Conservation (phyloP, 2,113 vertebrate genomes). For the Bostrychus sinensis region DNA sequence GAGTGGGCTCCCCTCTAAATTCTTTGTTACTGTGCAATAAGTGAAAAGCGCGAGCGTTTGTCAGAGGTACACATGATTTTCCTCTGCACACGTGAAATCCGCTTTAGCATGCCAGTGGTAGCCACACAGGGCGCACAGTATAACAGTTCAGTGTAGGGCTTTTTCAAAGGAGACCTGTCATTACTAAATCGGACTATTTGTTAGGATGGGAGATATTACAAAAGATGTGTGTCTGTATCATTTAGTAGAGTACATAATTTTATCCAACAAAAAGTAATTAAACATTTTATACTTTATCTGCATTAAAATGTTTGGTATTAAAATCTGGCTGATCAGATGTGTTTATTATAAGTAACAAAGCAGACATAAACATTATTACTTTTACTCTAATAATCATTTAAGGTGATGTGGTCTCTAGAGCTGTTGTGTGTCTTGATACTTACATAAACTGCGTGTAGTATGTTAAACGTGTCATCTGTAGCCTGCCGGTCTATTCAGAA, state of each 20-base stretch:
- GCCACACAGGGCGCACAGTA: background rate
- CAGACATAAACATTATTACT: too few species aligned
- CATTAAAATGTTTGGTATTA: too few species aligned
- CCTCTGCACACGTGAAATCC: slow-evolving; percentile 39
- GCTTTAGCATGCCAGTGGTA: background rate
- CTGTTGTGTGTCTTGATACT: too few species aligned
- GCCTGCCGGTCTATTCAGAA: too few species aligned
- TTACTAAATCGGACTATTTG: background rate
- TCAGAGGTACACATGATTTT: background rate
- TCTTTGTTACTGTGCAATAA: background rate
- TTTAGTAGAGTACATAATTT: background rate
- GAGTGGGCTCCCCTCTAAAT: background rate
- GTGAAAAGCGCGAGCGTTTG: background rate
- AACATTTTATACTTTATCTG: too few species aligned
- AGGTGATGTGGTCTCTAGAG: too few species aligned
- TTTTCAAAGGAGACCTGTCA: background rate
- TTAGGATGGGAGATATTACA: too few species aligned
- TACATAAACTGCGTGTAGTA: too few species aligned
- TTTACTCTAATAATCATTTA: too few species aligned
- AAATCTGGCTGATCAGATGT: too few species aligned
- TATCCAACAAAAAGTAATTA: background rate
- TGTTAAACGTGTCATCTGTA: background rate
- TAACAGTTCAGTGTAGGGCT: background rate
- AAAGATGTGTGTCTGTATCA: background rate
- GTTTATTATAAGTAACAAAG: too few species aligned